Base-by-base conservation (phyloP, 2,888 invertebrate species). In the Psylliodes chrysocephalus region DNA sequence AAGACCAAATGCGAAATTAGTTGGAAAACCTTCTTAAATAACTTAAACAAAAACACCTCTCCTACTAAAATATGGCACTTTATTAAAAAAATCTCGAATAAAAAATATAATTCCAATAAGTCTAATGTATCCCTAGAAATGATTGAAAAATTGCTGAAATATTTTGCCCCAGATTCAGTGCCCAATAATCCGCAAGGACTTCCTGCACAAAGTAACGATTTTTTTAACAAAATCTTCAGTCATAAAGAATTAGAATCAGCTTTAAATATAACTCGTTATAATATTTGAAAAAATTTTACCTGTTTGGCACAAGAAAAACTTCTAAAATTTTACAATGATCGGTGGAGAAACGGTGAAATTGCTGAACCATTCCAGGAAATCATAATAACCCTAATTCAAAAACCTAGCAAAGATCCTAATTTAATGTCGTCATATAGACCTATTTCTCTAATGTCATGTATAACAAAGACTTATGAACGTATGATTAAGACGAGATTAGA, bases 1-100 rank as follows among this genome's bases (percentile, higher is more conserved):
- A 42, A 42, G 17, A 42, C 42, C 14, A 46, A 46, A 46, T 8
- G 10, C 18, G 46, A 46, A 17, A n/a, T n/a, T 18, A 46, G 46
- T 17, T 46, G 19, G 46, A 46, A n/a, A n/a, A n/a, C n/a, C n/a
- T n/a, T n/a, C n/a, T n/a, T n/a, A n/a, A n/a, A n/a, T n/a, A n/a
- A n/a, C 18, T 18, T 46, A 17, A 18, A 46, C 19, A 46, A 46
- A n/a, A n/a, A n/a, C n/a, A n/a, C n/a, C n/a, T n/a, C n/a, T 10
- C 46, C 10, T 1, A 46, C 5, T 19, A 46, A 46, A 46, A 46
- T 46, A 46, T 46, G 19, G 46, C n/a, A 19, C 4, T 15, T 18
- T 17, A 46, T 46, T 7, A 18, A 18, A 49, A 30, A 49, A 15
- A 28, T n/a, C n/a, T n/a, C n/a, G n/a, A 30, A 30, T 10, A 30